Percentiles rank a stretch among this genome's conserved stretches.
Conservation (phyloP, 2,888 invertebrate genomes). For the Brachylomia viminalis region DNA sequence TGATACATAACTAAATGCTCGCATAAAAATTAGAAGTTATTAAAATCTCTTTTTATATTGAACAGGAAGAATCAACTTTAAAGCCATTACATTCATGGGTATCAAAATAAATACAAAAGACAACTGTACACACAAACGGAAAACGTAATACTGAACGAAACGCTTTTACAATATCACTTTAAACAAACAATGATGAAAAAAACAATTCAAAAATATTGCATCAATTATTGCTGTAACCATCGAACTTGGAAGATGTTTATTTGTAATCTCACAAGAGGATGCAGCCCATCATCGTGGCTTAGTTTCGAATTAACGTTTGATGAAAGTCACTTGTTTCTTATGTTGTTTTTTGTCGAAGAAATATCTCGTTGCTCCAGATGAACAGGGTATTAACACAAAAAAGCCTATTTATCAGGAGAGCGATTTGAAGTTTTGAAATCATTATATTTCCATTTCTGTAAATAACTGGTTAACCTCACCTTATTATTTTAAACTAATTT, state of each 20-base stretch:
- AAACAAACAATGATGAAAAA: not conserved
- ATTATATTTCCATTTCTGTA: no score
- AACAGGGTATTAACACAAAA: no score
- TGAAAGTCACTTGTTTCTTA: not conserved
- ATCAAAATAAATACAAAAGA: constrained; percentile 6
- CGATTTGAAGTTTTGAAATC: no score
- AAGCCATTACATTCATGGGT: constrained; percentile 9
- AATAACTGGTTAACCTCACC: no score
- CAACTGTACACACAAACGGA: not conserved
- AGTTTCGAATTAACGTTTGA: not conserved
- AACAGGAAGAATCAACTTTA: constrained; percentile 6
- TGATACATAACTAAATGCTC: not conserved
- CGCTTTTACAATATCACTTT: not conserved
- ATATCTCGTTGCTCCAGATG: no score
- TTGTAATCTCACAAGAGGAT: not conserved
- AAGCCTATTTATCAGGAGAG: no score
- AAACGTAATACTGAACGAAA: constrained; percentile 29
- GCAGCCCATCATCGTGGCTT: not conserved
- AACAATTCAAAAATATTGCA: constrained; percentile 2
- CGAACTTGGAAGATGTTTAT: not conserved
- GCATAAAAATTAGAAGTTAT: not conserved
- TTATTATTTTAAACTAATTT: no score
- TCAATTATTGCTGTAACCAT: constrained; percentile 11
- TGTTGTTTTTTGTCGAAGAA: no score
- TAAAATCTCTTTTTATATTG: not conserved